Conservation (phyloP, 2,797 vertebrate genomes). For the Parauchenoglanis punctatus region DNA sequence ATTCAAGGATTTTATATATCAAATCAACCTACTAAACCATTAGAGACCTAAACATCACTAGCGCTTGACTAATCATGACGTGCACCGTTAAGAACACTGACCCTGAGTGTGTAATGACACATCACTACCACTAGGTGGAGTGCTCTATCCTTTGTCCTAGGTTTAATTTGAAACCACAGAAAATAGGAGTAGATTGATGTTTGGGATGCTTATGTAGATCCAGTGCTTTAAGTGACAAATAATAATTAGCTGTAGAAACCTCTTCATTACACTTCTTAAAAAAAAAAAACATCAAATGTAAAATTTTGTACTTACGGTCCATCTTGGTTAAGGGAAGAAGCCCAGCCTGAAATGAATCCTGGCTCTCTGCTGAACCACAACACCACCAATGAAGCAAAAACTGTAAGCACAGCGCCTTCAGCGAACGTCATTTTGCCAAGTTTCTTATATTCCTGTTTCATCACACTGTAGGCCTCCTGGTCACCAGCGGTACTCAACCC, state of each 20-base stretch:
- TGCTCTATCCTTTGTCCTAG: not conserved
- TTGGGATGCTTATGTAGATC: not conserved
- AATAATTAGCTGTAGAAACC: not conserved
- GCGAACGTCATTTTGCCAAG: conserved; percentile 85
- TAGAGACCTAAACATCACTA: not conserved
- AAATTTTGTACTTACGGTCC: conserved; percentile 74
- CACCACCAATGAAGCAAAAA: conserved; percentile 82
- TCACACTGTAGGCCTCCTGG: conserved; percentile 74
- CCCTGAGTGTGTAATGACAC: not conserved
- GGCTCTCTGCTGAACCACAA: conserved; percentile 95
- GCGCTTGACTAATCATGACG: not conserved
- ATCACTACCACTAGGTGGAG: not conserved
- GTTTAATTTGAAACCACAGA: not conserved
- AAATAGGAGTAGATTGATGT: not conserved
- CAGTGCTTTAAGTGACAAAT: not conserved
- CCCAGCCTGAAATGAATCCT: conserved; percentile 92
- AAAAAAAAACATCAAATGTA: not conserved
- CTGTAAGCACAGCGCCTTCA: conserved; percentile 75
- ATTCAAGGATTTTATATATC: not conserved
- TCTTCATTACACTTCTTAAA: not conserved
- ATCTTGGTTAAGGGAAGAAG: conserved; percentile 72
- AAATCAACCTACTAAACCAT: not conserved
- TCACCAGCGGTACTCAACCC: conserved; percentile 63
- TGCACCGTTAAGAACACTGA: not conserved
- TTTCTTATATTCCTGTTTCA: conserved; percentile 77